These are phyloP conservation scores for Oceanites oceanicus DNA, from an alignment of 2,113 vertebrate species.

Conservation along the genomic window DNA sequence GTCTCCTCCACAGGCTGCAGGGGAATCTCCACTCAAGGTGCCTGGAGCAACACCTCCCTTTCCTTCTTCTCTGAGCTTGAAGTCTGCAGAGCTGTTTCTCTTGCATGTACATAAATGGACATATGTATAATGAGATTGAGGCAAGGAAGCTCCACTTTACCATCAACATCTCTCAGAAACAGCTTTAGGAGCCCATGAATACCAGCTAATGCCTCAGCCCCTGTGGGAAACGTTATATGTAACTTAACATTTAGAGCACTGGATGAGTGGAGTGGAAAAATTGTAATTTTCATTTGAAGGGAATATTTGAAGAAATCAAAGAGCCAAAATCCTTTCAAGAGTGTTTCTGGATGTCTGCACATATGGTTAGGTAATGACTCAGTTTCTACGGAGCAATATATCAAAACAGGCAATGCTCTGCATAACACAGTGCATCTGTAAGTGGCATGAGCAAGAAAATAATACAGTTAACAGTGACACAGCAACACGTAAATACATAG, in stretches of 20 bases:
- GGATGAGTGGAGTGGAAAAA: background rate
- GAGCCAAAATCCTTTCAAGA: background rate
- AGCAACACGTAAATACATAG: background rate
- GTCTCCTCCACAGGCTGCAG: background rate
- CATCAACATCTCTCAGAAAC: background rate
- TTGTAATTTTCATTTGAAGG: background rate
- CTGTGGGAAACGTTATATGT: background rate
- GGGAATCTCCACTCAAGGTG: rapidly evolving
- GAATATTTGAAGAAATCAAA: background rate
- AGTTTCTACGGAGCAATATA: background rate
- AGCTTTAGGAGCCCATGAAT: background rate
- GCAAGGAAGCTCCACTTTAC: background rate
- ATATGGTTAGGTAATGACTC: background rate
- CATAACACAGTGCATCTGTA: background rate
- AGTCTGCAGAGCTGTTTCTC: background rate
- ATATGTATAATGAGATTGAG: background rate
- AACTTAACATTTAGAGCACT: background rate
- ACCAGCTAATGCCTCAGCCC: background rate
- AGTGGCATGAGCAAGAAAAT: background rate
- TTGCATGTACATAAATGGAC: background rate
- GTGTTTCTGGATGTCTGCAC: background rate
- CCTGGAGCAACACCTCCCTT: background rate
- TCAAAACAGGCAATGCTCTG: background rate
- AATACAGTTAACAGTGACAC: background rate
- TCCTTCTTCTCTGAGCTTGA: background rate